Evolutionary conservation across 2,797 vertebrate genomes (phyloP).

Genomic region (Zenarchopterus dispar): DNA sequence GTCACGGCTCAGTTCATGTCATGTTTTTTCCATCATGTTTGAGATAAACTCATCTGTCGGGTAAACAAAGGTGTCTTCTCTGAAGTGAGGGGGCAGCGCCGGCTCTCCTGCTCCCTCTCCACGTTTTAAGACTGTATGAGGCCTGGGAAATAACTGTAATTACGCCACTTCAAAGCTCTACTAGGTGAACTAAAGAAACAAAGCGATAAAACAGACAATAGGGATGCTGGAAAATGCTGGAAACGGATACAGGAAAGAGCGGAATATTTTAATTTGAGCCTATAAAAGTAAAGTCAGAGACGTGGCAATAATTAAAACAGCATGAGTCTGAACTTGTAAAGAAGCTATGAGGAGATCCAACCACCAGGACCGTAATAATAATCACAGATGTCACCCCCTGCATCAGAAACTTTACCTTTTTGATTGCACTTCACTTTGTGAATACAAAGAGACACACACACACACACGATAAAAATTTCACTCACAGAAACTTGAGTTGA

Average conservation of each 20-base stretch:
- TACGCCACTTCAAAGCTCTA: constrained; percentile 30
- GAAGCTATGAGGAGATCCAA: background rate
- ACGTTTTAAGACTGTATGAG: constrained; percentile 40
- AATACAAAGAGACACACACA: too few relatives aligned
- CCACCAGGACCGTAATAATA: background rate
- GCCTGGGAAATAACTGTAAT: constrained; percentile 35
- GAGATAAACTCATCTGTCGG: constrained; percentile 64
- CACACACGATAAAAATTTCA: too few relatives aligned
- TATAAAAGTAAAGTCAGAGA: background rate
- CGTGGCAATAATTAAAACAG: constrained; percentile 21
- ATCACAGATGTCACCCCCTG: background rate
- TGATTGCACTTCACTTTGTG: too few relatives aligned
- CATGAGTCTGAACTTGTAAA: background rate
- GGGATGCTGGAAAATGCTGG: constrained; percentile 3
- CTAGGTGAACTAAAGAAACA: constrained; percentile 26
- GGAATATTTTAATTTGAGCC: background rate
- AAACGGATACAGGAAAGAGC: constrained; percentile 8
- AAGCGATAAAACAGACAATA: constrained; percentile 15
- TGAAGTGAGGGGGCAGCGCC: constrained; percentile 18
- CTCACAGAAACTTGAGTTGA: background rate
- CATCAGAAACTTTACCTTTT: too few relatives aligned
- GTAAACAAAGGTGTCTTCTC: constrained; percentile 65
- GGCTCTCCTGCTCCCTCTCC: constrained; percentile 4
- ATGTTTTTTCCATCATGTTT: constrained; percentile 60
- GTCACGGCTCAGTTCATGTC: constrained; percentile 40